Conservation (phyloP, 2,797 vertebrate species). For the Rhabdomys pumilio region DNA sequence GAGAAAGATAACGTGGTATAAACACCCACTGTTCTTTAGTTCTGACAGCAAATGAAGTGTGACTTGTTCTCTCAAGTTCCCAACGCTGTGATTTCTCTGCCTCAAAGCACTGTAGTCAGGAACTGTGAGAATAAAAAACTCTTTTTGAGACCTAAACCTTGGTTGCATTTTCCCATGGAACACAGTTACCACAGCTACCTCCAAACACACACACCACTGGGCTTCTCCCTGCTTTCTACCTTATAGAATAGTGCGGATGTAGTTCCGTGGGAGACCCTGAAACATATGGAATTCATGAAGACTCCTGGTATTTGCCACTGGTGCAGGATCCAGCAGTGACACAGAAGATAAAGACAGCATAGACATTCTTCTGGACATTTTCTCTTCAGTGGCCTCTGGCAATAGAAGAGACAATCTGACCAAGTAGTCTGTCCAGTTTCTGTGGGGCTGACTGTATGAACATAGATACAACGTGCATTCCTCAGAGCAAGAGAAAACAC, state of each 20-base stretch:
- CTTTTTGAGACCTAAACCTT: background rate
- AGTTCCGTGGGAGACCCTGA: background rate
- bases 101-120: too few relatives aligned
- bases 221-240: background rate
- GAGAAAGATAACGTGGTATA: background rate
- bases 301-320: background rate
- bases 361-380: background rate
- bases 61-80: background rate
- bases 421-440: background rate
- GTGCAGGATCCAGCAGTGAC: background rate
- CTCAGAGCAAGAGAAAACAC: background rate
- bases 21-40: background rate
- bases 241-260: background rate
- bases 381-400: background rate
- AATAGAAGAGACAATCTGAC: background rate
- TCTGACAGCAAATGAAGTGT: background rate
- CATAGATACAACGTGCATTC: too few relatives aligned
- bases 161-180: background rate
- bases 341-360: background rate
- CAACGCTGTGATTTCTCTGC: background rate
- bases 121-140: too few relatives aligned
- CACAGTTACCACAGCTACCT: accelerated
- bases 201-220: background rate
- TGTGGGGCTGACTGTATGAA: background rate
- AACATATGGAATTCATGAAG: background rate